A percentile compares a stretch with the other conserved stretches of the same genome.
Conservation (phyloP, 1,140 invertebrate genomes). For the Branchinecta lynchi region DNA sequence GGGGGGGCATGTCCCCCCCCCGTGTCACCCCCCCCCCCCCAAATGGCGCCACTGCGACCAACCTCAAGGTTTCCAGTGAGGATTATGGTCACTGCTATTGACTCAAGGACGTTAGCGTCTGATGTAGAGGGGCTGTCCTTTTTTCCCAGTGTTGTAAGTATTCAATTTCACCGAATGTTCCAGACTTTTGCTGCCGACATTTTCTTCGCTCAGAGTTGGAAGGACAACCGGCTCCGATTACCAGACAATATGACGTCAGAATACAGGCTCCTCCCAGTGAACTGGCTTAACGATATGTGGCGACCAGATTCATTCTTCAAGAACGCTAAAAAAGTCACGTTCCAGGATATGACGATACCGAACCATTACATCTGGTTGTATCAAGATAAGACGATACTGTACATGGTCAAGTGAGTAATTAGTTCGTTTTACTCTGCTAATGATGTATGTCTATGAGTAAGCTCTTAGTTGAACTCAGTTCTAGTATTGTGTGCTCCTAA, state of each 20-base stretch:
- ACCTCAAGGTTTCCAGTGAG: no score
- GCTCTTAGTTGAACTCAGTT: background rate
- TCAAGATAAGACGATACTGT: conserved; percentile 27
- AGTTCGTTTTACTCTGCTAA: background rate
- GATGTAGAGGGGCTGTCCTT: no score
- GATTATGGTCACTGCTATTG: no score
- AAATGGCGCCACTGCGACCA: no score
- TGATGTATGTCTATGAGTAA: background rate
- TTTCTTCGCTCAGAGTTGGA: conserved; percentile 82
- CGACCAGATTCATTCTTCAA: conserved; percentile 29
- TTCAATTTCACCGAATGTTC: no score
- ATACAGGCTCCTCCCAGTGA: conserved; percentile 37
- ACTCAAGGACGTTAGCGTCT: no score
- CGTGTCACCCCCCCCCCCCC: no score
- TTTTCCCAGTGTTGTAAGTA: no score
- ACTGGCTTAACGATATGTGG: conserved; percentile 28
- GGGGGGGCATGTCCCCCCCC: no score
- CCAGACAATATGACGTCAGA: conserved; percentile 83
- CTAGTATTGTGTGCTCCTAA: no score
- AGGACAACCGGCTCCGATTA: conserved; percentile 65
- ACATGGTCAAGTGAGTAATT: conserved; percentile 28
- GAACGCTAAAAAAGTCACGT: conserved; percentile 30
- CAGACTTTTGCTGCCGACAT: conserved; percentile 77
- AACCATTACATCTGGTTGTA: conserved; percentile 30
- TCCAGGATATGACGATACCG: conserved; percentile 31